Conservation (phyloP, 2,113 vertebrate genomes). For the Microtus pennsylvanicus region DNA sequence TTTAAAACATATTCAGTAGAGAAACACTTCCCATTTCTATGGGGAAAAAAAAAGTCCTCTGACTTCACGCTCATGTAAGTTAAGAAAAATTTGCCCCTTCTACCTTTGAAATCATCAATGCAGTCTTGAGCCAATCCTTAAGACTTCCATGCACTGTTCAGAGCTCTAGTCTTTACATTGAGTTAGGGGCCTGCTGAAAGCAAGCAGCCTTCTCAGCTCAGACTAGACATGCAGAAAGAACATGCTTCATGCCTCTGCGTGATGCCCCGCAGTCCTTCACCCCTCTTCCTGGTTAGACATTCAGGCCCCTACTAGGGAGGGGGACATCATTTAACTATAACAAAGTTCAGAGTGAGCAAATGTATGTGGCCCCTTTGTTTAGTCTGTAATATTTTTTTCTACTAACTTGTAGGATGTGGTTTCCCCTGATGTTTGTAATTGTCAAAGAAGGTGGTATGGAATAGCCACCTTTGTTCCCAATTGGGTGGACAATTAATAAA, state of each 20-base stretch:
- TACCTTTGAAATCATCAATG: background rate
- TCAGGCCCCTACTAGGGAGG: background rate
- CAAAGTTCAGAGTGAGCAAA: background rate
- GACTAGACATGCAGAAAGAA: background rate
- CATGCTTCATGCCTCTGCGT: too few relatives aligned
- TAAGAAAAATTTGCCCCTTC: background rate
- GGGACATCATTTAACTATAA: background rate
- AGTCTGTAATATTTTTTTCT: background rate
- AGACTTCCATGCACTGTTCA: background rate
- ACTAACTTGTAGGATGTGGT: background rate
- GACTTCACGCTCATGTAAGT: background rate
- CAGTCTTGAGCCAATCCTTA: background rate
- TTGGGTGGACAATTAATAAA: background rate
- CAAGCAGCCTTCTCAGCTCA: background rate
- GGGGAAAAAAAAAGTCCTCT: background rate
- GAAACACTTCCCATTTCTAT: background rate
- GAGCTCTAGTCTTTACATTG: background rate
- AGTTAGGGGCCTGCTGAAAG: background rate
- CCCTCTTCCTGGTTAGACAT: background rate
- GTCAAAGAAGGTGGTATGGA: background rate
- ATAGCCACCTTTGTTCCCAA: background rate
- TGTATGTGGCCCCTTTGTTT: background rate
- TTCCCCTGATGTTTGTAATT: background rate
- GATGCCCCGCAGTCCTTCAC: too few relatives aligned
- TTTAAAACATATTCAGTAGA: background rate